These are phyloP conservation scores for Ips nitidus DNA, from an alignment of 1,140 invertebrate species.

Conservation along the genomic window DNA sequence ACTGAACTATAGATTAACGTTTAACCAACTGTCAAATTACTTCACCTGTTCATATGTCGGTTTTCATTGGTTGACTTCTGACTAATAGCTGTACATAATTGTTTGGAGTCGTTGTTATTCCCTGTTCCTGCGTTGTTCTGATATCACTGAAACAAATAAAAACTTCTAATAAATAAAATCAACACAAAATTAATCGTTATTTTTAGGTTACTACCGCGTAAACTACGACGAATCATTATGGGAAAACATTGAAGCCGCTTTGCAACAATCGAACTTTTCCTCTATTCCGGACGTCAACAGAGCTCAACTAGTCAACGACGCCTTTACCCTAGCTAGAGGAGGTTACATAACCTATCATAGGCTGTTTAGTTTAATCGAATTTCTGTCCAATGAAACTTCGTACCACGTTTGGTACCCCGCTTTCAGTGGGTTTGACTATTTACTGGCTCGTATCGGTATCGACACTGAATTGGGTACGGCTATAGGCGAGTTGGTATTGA, in stretches of 20 bases:
- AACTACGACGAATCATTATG: constrained; percentile 74
- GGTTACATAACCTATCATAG: constrained; percentile 52
- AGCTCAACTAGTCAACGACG: constrained; percentile 79
- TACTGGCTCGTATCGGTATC: constrained; percentile 46
- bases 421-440: constrained; percentile 57
- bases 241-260: constrained; percentile 60
- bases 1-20: too few relatives aligned
- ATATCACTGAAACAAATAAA: too few relatives aligned
- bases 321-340: constrained; percentile 63
- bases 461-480: constrained; percentile 12
- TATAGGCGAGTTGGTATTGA: constrained; percentile 13
- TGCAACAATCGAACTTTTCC: constrained; percentile 56
- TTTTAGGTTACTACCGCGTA: constrained; percentile 62
- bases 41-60: too few relatives aligned
- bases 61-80: too few relatives aligned
- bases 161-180: not conserved
- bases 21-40: too few relatives aligned
- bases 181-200: not conserved
- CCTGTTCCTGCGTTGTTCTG: too few relatives aligned
- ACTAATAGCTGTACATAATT: too few relatives aligned
- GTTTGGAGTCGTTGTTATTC: not conserved
- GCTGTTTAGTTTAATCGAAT: constrained; percentile 60
- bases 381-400: constrained; percentile 63
- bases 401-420: constrained; percentile 67
- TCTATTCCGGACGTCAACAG: constrained; percentile 70